phyloP scores from a whole-genome alignment of 2,113 vertebrate species.

The Corynorhinus townsendii region DNA sequence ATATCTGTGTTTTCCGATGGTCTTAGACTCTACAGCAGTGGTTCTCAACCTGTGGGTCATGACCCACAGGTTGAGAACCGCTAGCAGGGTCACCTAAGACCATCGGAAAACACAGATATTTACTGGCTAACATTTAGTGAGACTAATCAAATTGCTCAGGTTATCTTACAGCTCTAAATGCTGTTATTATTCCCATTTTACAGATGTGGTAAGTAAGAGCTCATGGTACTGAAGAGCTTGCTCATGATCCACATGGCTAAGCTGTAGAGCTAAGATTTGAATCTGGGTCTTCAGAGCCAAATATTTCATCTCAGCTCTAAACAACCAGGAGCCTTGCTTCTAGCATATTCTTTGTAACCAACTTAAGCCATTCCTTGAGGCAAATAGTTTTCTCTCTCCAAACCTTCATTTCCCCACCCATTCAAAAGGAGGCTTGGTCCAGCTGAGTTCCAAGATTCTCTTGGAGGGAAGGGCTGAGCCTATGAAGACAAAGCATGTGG shows the following conservation, averaged over 20 bases:
- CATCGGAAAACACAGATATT: no score
- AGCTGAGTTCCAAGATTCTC: neutral
- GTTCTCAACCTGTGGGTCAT: no score
- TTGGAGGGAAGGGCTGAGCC: neutral
- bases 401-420: neutral
- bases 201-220: neutral
- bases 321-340: neutral
- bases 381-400: neutral
- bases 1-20: no score
- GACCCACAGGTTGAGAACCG: no score
- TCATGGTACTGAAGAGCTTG: neutral
- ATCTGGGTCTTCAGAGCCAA: neutral
- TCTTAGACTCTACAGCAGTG: no score
- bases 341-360: conserved; percentile 52
- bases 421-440: neutral
- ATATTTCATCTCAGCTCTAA: neutral
- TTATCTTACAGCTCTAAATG: neutral
- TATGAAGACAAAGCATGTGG: neutral
- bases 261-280: neutral
- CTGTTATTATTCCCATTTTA: neutral
- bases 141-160: neutral
- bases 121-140: neutral
- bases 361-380: conserved; percentile 20
- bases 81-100: no score
- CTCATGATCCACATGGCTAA: neutral